Conservation (phyloP, 2,113 vertebrate species). For the Microcebus tavaratra region DNA sequence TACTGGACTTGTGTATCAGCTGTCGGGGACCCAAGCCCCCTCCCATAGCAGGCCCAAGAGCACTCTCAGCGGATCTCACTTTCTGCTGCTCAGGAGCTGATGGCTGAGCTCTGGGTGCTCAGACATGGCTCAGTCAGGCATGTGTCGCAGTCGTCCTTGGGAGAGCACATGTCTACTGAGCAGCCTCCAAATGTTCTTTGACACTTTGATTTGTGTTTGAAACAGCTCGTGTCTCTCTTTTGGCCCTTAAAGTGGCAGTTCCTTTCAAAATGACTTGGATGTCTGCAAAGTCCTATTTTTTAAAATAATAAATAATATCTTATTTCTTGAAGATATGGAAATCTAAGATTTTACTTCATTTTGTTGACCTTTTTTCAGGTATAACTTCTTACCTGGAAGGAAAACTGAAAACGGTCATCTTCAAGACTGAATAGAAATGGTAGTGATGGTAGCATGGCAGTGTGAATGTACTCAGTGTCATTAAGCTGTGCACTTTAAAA, state of each 20-base stretch:
- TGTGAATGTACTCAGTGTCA: neutral
- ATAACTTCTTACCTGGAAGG: neutral
- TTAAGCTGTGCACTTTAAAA: neutral
- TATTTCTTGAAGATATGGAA: neutral
- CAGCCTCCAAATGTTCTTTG: neutral
- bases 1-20: neutral
- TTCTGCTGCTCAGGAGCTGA: neutral
- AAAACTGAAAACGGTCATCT: neutral
- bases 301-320: neutral
- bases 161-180: neutral
- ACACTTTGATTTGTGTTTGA: neutral
- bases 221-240: neutral
- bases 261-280: constrained; percentile 1
- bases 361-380: neutral
- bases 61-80: rapidly evolving
- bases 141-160: neutral
- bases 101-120: neutral
- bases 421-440: neutral
- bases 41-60: rapidly evolving
- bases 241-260: neutral
- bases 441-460: rapidly evolving
- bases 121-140: rapidly evolving
- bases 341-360: neutral
- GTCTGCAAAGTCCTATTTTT: neutral
- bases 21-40: neutral